phyloP scores from a whole-genome alignment of 2,113 vertebrate genomes.

The Hemichromis elongatus region DNA sequence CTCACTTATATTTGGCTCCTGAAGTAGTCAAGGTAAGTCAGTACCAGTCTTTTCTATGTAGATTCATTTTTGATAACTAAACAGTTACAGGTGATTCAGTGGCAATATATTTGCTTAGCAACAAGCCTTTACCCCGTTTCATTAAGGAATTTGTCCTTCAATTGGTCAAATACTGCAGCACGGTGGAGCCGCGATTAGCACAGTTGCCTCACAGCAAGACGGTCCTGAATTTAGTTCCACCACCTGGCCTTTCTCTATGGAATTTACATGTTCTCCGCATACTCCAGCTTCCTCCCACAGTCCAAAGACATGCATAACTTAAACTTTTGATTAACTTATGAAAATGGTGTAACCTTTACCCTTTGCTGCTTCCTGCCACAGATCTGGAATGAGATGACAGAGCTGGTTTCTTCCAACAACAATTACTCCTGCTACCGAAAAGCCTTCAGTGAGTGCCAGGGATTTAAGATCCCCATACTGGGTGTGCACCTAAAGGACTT shows the following conservation, averaged over 20 bases:
- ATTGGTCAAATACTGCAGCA: no score
- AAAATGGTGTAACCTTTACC: background rate
- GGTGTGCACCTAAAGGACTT: slow-evolving; percentile 97
- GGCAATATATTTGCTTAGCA: background rate
- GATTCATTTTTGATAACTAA: background rate
- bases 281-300: background rate
- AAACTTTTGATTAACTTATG: background rate
- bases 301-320: background rate
- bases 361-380: slow-evolving; percentile 32
- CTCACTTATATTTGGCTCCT: slow-evolving; percentile 84
- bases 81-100: background rate
- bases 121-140: background rate
- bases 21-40: slow-evolving; percentile 87
- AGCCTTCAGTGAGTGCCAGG: slow-evolving; percentile 85
- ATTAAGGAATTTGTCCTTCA: background rate
- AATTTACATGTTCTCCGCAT: background rate
- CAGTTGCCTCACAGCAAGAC: background rate
- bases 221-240: background rate
- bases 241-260: background rate
- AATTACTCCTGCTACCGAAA: slow-evolving; percentile 96
- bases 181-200: no score
- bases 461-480: slow-evolving; percentile 95
- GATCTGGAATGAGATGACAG: slow-evolving; percentile 96
- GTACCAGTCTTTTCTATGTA: background rate
- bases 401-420: slow-evolving; percentile 93